Conservation (phyloP, 1,140 invertebrate genomes). For the Dysdera silvatica region DNA sequence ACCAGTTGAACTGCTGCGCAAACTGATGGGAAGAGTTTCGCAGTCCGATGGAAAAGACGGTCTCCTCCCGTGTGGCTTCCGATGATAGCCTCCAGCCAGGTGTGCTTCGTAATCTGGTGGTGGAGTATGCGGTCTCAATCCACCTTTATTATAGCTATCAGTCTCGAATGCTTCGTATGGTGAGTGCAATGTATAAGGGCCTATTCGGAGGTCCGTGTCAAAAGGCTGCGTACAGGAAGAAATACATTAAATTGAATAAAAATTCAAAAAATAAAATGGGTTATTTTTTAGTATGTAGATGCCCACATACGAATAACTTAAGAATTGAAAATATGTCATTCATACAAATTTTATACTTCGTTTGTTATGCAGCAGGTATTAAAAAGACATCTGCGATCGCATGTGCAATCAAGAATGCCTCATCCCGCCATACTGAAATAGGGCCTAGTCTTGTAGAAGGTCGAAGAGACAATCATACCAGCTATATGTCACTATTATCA, state of each 20-base stretch:
- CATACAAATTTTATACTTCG: no score
- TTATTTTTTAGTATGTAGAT: no score
- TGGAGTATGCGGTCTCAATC: conserved; percentile 15
- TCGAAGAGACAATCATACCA: no score
- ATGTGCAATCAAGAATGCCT: no score
- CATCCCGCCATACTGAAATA: no score
- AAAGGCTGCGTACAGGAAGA: conserved; percentile 2
- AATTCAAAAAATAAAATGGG: no score
- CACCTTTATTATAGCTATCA: neutral
- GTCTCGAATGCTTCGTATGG: conserved; percentile 24
- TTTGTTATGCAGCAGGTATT: no score
- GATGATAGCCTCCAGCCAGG: neutral
- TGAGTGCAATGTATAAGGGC: conserved; percentile 12
- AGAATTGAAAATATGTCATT: no score
- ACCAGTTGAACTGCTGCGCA: neutral
- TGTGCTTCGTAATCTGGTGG: conserved; percentile 24
- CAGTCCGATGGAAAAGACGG: conserved; percentile 14
- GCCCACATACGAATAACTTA: no score
- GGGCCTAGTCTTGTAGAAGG: no score
- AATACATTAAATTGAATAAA: neutral
- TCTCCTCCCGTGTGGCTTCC: conserved; percentile 4
- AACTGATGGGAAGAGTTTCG: conserved; percentile 16
- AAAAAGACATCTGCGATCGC: no score
- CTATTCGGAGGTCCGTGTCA: conserved; percentile 15
- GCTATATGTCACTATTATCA: no score